Evolutionary conservation across 2,888 invertebrate species (phyloP), one percentile per base, ranked within the genome.

Genomic region (Calliopum simillimum): DNA sequence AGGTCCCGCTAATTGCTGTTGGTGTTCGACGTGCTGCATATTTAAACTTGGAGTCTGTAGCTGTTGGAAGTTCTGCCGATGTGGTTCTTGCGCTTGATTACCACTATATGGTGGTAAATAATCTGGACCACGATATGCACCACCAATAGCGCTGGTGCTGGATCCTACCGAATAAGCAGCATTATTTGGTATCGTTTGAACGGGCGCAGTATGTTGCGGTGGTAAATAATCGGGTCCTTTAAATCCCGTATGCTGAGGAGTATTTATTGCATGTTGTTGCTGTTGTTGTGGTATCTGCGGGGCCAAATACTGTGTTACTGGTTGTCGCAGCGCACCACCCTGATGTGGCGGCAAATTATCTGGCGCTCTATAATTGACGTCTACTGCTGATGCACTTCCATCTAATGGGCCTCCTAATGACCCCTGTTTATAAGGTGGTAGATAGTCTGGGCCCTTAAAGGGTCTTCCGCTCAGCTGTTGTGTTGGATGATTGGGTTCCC

Each of bases 71-170:
- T 13, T n/a, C 44, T 66, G 56, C 11, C 33, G 46, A 13, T 66
- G 66, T 46, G 53, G 65, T 49, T 59, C 56, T 13, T 61, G 64
- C 49, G 14, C 56, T 33, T 70, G 76, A 16, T 68, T 59, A 49
- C 71, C 73, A 74, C 46, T 41, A 13, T 44, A 14, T 58, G 79
- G 79, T 11, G 79, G 79, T 74, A 79, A 16, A 19, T 79, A 79
- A 5, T 59, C 70, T 5, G 68, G 77, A 1, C 72, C 74, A 0
- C 64, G 55, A 14, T 69, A 76, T 6, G 71, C 53, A 21, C 19
- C 16, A 21, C 25, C 2, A 14, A 14, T 3, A 25, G 19, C 8
- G 21, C 55, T 19, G 23, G 23, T 23, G 55, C 21, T 56, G 8
- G 33, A 33, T 2, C 33, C 8, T 1, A 33, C 33, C 8, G 5